A percentile compares a stretch with the other conserved stretches of the same genome.
phyloP scores from a whole-genome alignment of 2,797 vertebrate species.

The Tenualosa ilisha region DNA sequence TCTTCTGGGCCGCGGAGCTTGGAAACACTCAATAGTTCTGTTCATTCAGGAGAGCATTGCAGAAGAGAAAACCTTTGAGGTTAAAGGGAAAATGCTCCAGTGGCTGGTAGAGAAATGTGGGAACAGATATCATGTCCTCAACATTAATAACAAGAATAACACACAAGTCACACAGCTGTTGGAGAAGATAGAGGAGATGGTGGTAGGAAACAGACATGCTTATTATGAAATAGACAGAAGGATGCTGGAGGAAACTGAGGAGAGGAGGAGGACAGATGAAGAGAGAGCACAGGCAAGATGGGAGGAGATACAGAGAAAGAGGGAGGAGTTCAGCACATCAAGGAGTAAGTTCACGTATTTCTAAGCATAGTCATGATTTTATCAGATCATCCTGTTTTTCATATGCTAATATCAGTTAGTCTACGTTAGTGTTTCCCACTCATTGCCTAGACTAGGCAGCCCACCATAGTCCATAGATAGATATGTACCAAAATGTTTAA shows the following conservation, averaged over 20 bases:
- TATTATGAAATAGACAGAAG: background rate
- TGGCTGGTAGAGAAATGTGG: background rate
- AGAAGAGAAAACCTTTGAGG: no score
- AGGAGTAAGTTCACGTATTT: no score
- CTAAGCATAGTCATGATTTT: no score
- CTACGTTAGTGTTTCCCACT: no score
- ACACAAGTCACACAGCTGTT: background rate
- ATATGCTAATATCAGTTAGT: no score
- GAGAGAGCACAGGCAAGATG: background rate
- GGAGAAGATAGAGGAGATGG: slow-evolving; percentile 9
- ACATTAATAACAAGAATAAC: background rate
- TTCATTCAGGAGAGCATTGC: no score
- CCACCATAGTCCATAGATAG: no score
- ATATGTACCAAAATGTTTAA: no score
- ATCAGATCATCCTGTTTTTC: no score
- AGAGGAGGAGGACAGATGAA: background rate
- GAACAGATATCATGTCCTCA: slow-evolving; percentile 9
- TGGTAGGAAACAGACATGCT: background rate
- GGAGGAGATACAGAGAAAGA: background rate
- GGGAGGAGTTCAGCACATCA: background rate
- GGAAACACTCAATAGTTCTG: background rate
- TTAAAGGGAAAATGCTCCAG: background rate
- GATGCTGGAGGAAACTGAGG: background rate
- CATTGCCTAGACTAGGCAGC: no score
- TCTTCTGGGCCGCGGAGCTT: background rate